Evolutionary conservation across 2,113 vertebrate species (phyloP).

Genomic region (Cathartes aura): DNA sequence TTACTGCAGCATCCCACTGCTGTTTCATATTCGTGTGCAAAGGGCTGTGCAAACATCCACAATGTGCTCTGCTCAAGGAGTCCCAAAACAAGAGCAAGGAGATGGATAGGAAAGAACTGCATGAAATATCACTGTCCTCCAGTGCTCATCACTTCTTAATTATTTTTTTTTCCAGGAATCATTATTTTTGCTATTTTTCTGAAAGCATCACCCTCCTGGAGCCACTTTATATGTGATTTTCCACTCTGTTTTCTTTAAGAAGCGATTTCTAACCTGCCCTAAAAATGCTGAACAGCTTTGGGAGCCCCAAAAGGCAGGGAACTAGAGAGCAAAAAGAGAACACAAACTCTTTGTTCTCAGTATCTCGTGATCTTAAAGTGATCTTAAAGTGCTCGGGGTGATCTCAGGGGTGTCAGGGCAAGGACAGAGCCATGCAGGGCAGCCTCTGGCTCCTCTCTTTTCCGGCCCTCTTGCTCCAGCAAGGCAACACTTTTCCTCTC

Average conservation of each 20-base stretch:
- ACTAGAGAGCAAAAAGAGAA: neutral
- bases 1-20: neutral
- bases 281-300: neutral
- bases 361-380: slow-evolving; percentile 37
- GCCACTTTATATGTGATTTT: neutral
- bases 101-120: neutral
- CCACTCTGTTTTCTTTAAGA: neutral
- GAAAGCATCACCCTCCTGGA: neutral
- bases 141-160: neutral
- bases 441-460: neutral
- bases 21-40: neutral
- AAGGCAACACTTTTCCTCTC: neutral
- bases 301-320: slow-evolving; percentile 1
- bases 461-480: neutral
- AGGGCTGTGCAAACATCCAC: neutral
- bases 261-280: neutral
- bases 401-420: slow-evolving; percentile 3
- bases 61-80: neutral
- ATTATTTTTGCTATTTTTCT: neutral
- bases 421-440: neutral
- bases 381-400: slow-evolving; percentile 9
- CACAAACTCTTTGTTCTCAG: slow-evolving; percentile 37
- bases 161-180: neutral
- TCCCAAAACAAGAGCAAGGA: neutral
- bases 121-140: neutral